A percentile compares a stretch with the other conserved stretches of the same genome.
These are phyloP conservation scores for Montipora capricornis DNA, from an alignment of 64 coral and sea anemone species.

Conservation along the genomic window DNA sequence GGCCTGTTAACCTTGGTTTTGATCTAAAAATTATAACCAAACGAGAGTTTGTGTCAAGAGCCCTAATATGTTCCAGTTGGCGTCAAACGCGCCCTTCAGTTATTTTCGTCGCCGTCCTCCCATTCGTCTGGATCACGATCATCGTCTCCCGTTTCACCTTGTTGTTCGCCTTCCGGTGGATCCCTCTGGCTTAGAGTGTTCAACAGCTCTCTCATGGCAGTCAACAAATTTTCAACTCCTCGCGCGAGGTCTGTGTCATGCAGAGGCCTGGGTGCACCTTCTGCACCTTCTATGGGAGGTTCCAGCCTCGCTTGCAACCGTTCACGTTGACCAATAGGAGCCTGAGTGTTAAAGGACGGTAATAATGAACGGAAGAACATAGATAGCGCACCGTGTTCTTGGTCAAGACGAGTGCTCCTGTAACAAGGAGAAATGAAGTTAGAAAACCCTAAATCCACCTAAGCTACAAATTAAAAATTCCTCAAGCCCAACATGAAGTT, in stretches of 20 bases:
- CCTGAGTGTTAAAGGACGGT: conserved; percentile 83
- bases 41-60: too few species aligned
- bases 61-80: too few species aligned
- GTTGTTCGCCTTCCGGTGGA: conserved; percentile 61
- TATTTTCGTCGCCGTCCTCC: conserved; percentile 47
- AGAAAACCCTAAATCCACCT: too few species aligned
- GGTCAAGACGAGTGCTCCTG: neutral
- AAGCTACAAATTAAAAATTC: too few species aligned
- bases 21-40: too few species aligned
- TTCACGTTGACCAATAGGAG: conserved; percentile 42
- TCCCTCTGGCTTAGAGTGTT: conserved; percentile 91
- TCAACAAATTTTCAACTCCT: conserved; percentile 93
- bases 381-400: conserved; percentile 59
- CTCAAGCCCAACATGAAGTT: too few species aligned
- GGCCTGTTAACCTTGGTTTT: too few species aligned
- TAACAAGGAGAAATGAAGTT: neutral
- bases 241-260: conserved; percentile 83
- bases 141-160: conserved; percentile 61
- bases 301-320: conserved; percentile 61
- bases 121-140: conserved; percentile 63
- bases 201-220: conserved; percentile 94
- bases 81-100: too few species aligned
- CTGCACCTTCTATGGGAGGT: conserved; percentile 74
- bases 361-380: conserved; percentile 90
- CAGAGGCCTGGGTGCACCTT: conserved; percentile 82